These are phyloP conservation scores for Protosalanx chinensis DNA, from an alignment of 2,797 vertebrate genomes.

Conservation along the genomic window DNA sequence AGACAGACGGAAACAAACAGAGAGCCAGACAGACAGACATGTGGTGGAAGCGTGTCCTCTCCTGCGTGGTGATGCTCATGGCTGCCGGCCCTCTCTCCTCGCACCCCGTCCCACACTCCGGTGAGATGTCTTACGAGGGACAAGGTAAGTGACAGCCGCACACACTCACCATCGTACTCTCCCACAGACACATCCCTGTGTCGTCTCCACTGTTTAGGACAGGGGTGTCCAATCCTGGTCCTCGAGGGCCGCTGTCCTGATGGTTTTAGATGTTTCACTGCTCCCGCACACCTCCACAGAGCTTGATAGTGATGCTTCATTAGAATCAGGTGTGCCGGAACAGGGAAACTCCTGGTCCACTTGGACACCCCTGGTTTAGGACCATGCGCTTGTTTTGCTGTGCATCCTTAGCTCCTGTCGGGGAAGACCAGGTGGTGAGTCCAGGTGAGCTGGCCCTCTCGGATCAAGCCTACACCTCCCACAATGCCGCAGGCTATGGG, in stretches of 20 bases:
- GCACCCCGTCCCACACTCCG: conserved; percentile 37
- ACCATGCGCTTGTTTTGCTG: background rate
- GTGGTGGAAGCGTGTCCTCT: conserved; percentile 34
- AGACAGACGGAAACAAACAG: background rate
- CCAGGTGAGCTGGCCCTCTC: conserved; percentile 34
- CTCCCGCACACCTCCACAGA: background rate
- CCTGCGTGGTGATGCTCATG: conserved; percentile 35
- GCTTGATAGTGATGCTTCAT: too few species aligned
- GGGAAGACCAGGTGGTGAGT: conserved; percentile 36
- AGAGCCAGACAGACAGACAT: conserved; percentile 22
- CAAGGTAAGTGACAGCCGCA: conserved; percentile 34
- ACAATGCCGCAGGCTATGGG: conserved; percentile 18
- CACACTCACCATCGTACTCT: background rate
- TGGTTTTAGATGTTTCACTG: too few species aligned
- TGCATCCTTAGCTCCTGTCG: conserved; percentile 22
- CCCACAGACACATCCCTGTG: background rate
- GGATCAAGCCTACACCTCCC: conserved; percentile 31
- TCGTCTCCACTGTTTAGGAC: too few species aligned
- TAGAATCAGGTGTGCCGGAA: too few species aligned
- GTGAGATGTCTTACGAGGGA: conserved; percentile 36
- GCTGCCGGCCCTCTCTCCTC: conserved; percentile 31
- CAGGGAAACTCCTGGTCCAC: too few species aligned
- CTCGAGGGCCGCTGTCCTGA: too few species aligned
- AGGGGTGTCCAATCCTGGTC: too few species aligned
- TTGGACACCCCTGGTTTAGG: too few species aligned